A percentile compares a stretch with the other conserved stretches of the same genome.
phyloP scores from a whole-genome alignment of 2,888 invertebrate species.

The Eubasilissa splendida region DNA sequence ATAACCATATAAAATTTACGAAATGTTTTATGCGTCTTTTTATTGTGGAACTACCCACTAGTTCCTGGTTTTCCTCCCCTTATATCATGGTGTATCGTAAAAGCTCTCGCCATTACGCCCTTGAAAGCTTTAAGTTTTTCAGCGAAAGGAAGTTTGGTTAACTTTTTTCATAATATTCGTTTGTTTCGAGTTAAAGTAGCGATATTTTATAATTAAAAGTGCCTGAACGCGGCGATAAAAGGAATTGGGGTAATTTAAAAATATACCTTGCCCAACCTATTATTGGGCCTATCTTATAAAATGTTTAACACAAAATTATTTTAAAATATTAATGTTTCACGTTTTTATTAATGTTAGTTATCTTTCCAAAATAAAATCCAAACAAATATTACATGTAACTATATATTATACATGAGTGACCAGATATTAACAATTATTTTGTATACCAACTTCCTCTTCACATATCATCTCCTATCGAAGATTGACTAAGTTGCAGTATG shows the following conservation, averaged over 20 bases:
- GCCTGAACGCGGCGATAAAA: constrained; percentile 24
- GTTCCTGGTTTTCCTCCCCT: not conserved
- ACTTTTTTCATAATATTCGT: constrained; percentile 31
- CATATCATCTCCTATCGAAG: too few relatives aligned
- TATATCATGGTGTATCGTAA: constrained; percentile 16
- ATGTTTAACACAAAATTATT: too few relatives aligned
- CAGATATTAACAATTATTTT: too few relatives aligned
- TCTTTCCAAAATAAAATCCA: too few relatives aligned
- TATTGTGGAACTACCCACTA: constrained; percentile 11
- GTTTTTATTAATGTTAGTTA: too few relatives aligned
- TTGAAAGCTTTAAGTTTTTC: constrained; percentile 1
- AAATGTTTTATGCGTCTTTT: constrained; percentile 1
- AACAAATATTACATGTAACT: too few relatives aligned
- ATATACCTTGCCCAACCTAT: not conserved
- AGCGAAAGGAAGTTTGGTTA: constrained; percentile 21
- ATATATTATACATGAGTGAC: too few relatives aligned
- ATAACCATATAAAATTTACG: constrained; percentile 2
- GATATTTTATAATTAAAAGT: constrained; percentile 31
- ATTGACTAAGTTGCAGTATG: too few relatives aligned
- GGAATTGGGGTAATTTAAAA: constrained; percentile 8
- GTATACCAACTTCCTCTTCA: too few relatives aligned
- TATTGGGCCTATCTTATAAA: too few relatives aligned
- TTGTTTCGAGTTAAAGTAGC: constrained; percentile 22
- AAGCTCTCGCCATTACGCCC: constrained; percentile 30
- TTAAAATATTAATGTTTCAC: too few relatives aligned